Conservation (phyloP, 2,888 invertebrate species). For the Dinocampus coccinellae region DNA sequence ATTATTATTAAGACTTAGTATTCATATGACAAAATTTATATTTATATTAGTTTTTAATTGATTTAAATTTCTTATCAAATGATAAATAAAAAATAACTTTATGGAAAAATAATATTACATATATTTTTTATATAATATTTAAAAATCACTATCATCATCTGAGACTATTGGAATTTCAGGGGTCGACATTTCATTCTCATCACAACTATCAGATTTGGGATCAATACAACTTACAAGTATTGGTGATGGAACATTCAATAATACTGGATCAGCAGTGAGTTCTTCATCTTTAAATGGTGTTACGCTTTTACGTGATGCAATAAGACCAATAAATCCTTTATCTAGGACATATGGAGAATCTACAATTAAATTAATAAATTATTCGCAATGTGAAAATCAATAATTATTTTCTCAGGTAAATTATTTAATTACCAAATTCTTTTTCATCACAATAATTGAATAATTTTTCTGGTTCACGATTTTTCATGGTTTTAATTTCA, state of each 20-base stretch:
- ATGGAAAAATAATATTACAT: background rate
- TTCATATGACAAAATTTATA: no score
- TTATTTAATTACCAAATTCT: background rate
- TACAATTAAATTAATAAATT: background rate
- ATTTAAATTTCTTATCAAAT: background rate
- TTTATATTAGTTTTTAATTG: background rate
- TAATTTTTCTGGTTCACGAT: constrained; percentile 21
- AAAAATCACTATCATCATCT: constrained; percentile 17
- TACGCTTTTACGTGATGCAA: background rate
- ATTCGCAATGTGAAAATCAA: no score
- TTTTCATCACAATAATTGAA: background rate
- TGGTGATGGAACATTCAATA: background rate
- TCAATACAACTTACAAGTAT: background rate
- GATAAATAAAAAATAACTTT: background rate
- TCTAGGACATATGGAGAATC: background rate
- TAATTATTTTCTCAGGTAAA: background rate
- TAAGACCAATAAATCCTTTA: background rate
- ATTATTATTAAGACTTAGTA: background rate
- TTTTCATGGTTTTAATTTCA: background rate
- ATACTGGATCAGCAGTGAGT: constrained; percentile 14
- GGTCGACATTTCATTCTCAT: background rate
- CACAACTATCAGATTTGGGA: background rate
- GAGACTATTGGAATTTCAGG: constrained; percentile 12
- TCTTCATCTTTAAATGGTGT: constrained; percentile 13
- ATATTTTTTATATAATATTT: background rate